Percentiles rank a stretch among this genome's conserved stretches.
These are phyloP conservation scores for Pantherophis guttatus DNA, from an alignment of 2,113 vertebrate species.

Conservation along the genomic window DNA sequence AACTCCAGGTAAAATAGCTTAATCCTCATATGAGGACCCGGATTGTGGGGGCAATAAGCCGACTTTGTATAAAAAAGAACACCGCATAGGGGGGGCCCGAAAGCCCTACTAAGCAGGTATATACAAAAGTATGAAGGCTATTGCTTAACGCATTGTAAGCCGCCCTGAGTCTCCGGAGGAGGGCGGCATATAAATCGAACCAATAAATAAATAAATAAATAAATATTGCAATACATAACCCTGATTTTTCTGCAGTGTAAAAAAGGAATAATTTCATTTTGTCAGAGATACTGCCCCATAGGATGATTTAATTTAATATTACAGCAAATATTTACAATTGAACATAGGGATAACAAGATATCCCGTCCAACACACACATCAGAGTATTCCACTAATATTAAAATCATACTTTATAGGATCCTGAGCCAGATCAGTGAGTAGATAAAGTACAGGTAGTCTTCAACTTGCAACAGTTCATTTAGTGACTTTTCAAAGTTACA, in stretches of 20 bases:
- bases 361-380: slow-evolving; percentile 54
- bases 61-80: too few species aligned
- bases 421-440: slow-evolving; percentile 55
- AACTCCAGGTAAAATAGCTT: slow-evolving; percentile 6
- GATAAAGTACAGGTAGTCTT: slow-evolving; percentile 42
- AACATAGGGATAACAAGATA: slow-evolving; percentile 57
- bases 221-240: not conserved
- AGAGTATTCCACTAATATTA: slow-evolving; percentile 46
- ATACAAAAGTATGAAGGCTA: too few species aligned
- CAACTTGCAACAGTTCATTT: too few species aligned
- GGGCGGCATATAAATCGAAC: too few species aligned
- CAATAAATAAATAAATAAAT: too few species aligned
- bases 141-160: too few species aligned
- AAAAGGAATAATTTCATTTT: slow-evolving; percentile 35
- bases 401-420: slow-evolving; percentile 67
- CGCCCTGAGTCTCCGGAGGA: too few species aligned
- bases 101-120: too few species aligned
- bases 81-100: too few species aligned
- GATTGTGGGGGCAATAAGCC: too few species aligned
- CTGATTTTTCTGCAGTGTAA: not conserved
- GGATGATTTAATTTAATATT: slow-evolving; percentile 54
- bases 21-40: too few species aligned
- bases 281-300: slow-evolving; percentile 19
- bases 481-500: too few species aligned
- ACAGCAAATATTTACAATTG: slow-evolving; percentile 57